Evolutionary conservation across 1,140 invertebrate species (phyloP).

Genomic region (Maniola jurtina): DNA sequence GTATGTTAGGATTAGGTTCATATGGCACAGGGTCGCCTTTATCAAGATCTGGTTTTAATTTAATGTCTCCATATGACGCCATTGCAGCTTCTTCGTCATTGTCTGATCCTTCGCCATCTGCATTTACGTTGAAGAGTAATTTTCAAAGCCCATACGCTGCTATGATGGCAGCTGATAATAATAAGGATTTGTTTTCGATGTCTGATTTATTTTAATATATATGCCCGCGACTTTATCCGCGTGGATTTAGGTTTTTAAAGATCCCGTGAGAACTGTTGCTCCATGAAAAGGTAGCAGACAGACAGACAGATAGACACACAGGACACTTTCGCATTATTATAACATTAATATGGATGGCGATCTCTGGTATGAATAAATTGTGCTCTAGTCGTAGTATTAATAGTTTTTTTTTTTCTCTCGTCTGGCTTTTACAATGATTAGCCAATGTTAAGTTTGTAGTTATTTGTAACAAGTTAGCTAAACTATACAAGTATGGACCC

Average conservation of each 20-base stretch:
- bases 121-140: slow-evolving; percentile 36
- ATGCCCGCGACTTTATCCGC: no score
- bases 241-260: no score
- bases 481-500: no score
- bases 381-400: slow-evolving; percentile 4
- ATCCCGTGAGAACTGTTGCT: no score
- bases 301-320: no score
- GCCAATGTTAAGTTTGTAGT: no score
- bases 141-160: slow-evolving; percentile 52
- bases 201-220: slow-evolving; percentile 44
- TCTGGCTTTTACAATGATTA: no score
- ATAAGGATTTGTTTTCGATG: slow-evolving; percentile 51
- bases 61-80: slow-evolving; percentile 64
- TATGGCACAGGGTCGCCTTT: slow-evolving; percentile 15
- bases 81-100: slow-evolving; percentile 35
- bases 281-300: no score
- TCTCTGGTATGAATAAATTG: neutral
- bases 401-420: neutral
- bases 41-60: slow-evolving; percentile 34
- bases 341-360: no score
- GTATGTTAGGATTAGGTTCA: slow-evolving; percentile 25
- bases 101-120: slow-evolving; percentile 35
- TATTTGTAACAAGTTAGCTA: no score
- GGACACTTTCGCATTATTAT: no score
- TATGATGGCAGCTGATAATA: slow-evolving; percentile 42